These are phyloP conservation scores for Manis crassicaudata DNA, from an alignment of 2,797 vertebrate genomes.

Conservation along the genomic window DNA sequence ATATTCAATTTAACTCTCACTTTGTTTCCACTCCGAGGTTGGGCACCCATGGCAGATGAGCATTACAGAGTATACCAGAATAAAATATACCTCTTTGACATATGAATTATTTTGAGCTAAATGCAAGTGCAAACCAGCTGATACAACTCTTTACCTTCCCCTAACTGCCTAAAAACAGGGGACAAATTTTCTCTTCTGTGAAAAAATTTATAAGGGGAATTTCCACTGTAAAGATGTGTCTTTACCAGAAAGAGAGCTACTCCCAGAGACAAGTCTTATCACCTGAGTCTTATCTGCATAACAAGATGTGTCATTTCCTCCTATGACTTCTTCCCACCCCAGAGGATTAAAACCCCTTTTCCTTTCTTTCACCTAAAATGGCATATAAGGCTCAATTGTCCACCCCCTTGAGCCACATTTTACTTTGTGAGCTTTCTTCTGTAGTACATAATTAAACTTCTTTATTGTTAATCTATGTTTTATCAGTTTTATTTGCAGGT, in stretches of 20 bases:
- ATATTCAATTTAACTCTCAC: slow-evolving; percentile 1
- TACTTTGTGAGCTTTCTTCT: not conserved
- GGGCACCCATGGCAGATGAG: not conserved
- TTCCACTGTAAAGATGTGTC: not conserved
- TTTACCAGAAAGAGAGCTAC: not conserved
- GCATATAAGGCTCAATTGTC: not conserved
- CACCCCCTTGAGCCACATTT: not conserved
- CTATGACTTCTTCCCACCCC: not conserved
- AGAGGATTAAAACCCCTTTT: not conserved
- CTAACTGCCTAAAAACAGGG: not conserved
- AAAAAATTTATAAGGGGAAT: not conserved
- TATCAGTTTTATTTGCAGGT: not conserved
- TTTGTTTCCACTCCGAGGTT: not conserved
- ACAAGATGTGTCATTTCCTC: not conserved
- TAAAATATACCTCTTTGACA: not conserved
- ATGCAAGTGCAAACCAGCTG: not conserved
- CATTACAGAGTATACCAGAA: not conserved
- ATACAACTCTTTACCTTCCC: not conserved
- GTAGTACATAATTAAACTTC: not conserved
- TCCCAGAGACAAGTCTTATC: not conserved
- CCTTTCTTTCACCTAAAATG: not conserved
- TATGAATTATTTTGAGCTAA: slow-evolving; percentile 16
- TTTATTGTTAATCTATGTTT: not conserved
- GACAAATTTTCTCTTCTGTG: slow-evolving; percentile 16
- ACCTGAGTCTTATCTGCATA: not conserved